A percentile compares a stretch with the other conserved stretches of the same genome.
These are phyloP conservation scores for Hylyphantes graminicola DNA, from an alignment of 1,140 invertebrate species.

Conservation along the genomic window DNA sequence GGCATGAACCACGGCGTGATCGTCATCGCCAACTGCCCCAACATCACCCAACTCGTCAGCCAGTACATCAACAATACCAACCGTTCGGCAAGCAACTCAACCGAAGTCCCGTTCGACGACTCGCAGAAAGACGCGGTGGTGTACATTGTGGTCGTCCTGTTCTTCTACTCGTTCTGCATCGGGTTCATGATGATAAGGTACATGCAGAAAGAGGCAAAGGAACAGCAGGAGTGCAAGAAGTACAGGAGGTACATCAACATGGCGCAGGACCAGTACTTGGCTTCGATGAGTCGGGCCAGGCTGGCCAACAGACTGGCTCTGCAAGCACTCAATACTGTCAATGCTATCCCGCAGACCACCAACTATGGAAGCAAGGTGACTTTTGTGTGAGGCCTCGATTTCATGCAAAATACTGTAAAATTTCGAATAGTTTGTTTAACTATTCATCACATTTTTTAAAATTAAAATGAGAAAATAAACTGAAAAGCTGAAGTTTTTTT, in stretches of 20 bases:
- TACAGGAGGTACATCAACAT: slow-evolving; percentile 64
- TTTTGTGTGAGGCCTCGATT: slow-evolving; percentile 65
- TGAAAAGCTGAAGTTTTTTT: too few relatives aligned
- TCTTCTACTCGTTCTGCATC: slow-evolving; percentile 65
- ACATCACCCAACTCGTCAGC: slow-evolving; percentile 22
- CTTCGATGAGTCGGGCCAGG: slow-evolving; percentile 60
- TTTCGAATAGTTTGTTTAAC: too few relatives aligned
- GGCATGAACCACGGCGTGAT: not conserved
- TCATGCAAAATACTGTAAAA: too few relatives aligned
- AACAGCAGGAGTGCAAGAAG: slow-evolving; percentile 63
- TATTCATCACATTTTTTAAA: too few relatives aligned
- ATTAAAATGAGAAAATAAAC: too few relatives aligned
- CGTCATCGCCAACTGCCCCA: slow-evolving; percentile 38
- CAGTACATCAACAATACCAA: slow-evolving; percentile 26
- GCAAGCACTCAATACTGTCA: slow-evolving; percentile 65
- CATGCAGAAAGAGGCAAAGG: slow-evolving; percentile 64
- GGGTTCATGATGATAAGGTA: slow-evolving; percentile 65
- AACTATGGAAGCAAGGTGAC: slow-evolving; percentile 64
- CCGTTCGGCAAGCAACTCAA: not conserved
- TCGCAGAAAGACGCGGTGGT: slow-evolving; percentile 63
- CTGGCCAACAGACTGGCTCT: slow-evolving; percentile 64
- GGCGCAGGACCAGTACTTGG: slow-evolving; percentile 62
- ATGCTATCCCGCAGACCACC: slow-evolving; percentile 64
- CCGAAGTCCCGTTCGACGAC: not conserved
- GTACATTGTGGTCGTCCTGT: slow-evolving; percentile 65